These are phyloP conservation scores for Apamea epomidion DNA, from an alignment of 2,888 invertebrate genomes.

Conservation along the genomic window DNA sequence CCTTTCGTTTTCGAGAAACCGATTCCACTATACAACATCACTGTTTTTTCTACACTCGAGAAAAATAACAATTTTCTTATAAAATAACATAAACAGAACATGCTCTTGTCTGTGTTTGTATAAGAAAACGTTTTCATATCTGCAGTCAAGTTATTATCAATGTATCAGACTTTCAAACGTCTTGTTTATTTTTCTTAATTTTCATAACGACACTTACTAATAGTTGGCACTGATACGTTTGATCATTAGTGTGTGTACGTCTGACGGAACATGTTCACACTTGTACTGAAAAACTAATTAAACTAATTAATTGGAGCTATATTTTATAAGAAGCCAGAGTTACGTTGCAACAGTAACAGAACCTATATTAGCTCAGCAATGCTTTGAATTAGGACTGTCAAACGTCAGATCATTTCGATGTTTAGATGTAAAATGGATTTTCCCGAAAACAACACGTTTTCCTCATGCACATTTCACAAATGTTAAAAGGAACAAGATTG, in stretches of 20 bases:
- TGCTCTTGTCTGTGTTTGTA: slow-evolving; percentile 41
- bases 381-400: not conserved
- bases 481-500: slow-evolving; percentile 4
- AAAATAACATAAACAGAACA: slow-evolving; percentile 52
- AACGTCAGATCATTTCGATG: not conserved
- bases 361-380: not conserved
- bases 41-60: slow-evolving; percentile 28
- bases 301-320: slow-evolving; percentile 43
- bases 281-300: slow-evolving; percentile 34
- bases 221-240: slow-evolving; percentile 38
- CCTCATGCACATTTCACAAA: not conserved
- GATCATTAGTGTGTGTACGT: slow-evolving; percentile 35
- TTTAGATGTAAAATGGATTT: not conserved
- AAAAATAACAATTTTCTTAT: slow-evolving; percentile 47
- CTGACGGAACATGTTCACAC: slow-evolving; percentile 34
- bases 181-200: slow-evolving; percentile 31
- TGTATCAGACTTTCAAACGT: slow-evolving; percentile 31
- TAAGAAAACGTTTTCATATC: slow-evolving; percentile 53
- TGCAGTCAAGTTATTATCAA: slow-evolving; percentile 42
- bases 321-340: slow-evolving; percentile 26
- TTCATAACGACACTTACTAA: slow-evolving; percentile 35
- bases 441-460: not conserved
- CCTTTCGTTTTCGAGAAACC: slow-evolving; percentile 24
- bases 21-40: slow-evolving; percentile 15
- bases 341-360: slow-evolving; percentile 9